Evolutionary conservation across 1,140 invertebrate species (phyloP).

Genomic region (Magallana gigas): DNA sequence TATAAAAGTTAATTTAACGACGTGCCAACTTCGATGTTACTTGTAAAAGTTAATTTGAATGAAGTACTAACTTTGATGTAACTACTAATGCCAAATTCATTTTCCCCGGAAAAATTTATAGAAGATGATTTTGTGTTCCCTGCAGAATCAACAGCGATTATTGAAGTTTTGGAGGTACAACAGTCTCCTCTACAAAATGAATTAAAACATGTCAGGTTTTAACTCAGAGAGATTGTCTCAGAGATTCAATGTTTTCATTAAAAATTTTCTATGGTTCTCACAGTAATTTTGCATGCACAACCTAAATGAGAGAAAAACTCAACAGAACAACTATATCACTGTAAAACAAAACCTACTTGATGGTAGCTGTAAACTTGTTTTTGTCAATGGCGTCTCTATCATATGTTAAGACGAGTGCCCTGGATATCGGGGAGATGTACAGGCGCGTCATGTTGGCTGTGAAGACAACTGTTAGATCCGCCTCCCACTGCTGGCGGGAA

Average conservation of each 20-base stretch:
- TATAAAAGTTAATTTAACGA: too few relatives aligned
- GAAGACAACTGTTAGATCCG: background rate
- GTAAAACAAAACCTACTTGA: background rate
- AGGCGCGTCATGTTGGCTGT: background rate
- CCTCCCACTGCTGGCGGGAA: conserved; percentile 3
- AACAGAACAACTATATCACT: too few relatives aligned
- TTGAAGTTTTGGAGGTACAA: background rate
- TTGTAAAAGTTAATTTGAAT: background rate
- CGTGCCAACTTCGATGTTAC: too few relatives aligned
- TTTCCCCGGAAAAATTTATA: background rate
- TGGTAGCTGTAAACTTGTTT: background rate
- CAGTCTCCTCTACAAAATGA: background rate
- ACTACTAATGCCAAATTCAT: background rate
- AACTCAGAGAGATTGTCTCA: too few relatives aligned
- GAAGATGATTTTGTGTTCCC: background rate
- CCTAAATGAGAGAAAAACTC: too few relatives aligned
- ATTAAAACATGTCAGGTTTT: too few relatives aligned
- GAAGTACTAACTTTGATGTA: background rate
- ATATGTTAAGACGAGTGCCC: background rate
- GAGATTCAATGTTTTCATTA: too few relatives aligned
- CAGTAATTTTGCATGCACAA: too few relatives aligned
- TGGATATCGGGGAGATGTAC: background rate
- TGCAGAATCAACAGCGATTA: background rate
- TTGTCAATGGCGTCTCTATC: background rate
- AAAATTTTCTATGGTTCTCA: too few relatives aligned